phyloP scores from a whole-genome alignment of 1,140 invertebrate genomes.

The Samia ricini region DNA sequence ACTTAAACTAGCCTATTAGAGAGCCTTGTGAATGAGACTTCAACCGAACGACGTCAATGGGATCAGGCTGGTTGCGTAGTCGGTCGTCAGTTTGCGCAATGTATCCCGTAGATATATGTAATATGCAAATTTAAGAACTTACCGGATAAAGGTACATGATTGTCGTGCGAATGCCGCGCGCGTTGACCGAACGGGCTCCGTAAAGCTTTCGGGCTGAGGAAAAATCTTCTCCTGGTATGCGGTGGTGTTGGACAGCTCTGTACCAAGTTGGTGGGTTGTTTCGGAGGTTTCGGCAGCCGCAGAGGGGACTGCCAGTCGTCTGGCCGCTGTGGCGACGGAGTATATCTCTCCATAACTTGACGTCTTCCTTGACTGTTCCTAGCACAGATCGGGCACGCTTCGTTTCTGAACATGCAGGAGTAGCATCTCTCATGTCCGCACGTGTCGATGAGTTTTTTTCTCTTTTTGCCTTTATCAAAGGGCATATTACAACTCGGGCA shows the following conservation, averaged over 20 bases:
- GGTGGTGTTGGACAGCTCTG: conserved; percentile 88
- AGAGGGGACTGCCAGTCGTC: conserved; percentile 67
- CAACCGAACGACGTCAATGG: conserved; percentile 43
- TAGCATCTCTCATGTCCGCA: conserved; percentile 97
- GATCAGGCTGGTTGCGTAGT: conserved; percentile 38
- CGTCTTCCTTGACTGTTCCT: conserved; percentile 61
- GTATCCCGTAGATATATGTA: conserved; percentile 7
- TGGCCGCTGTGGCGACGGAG: conserved; percentile 75
- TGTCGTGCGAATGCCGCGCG: conserved; percentile 67
- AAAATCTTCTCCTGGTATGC: conserved; percentile 87
- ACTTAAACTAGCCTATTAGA: conserved; percentile 29
- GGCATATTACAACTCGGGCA: conserved; percentile 93
- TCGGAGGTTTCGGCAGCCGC: conserved; percentile 67
- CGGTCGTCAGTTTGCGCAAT: conserved; percentile 42
- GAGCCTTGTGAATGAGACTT: conserved; percentile 49
- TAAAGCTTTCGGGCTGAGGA: conserved; percentile 87
- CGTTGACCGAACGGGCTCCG: conserved; percentile 83
- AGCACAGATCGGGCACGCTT: conserved; percentile 92
- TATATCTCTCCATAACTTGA: conserved; percentile 60
- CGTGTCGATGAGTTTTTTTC: conserved; percentile 93
- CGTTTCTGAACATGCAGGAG: conserved; percentile 94
- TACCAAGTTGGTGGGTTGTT: conserved; percentile 71
- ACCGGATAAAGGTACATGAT: conserved; percentile 83
- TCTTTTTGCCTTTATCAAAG: conserved; percentile 96
- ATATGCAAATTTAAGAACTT: conserved; percentile 43